Percentiles rank a stretch among this genome's conserved stretches.
Evolutionary conservation across 2,888 invertebrate genomes (phyloP).

Genomic region (Rhingia campestris): DNA sequence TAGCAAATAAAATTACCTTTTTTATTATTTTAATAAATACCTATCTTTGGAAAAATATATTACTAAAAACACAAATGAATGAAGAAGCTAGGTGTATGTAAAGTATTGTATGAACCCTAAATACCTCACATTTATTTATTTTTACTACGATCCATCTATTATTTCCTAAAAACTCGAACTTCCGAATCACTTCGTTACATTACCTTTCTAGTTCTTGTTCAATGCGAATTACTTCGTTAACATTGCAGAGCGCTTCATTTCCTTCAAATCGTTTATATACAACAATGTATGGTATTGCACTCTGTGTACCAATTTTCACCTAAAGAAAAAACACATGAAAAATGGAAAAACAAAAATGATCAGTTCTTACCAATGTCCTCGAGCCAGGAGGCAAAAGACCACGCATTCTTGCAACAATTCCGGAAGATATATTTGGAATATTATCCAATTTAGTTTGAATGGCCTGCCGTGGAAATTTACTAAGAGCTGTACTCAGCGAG

Average conservation of each 20-base stretch:
- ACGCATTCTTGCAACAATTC: slow-evolving; percentile 85
- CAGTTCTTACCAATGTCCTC: slow-evolving; percentile 80
- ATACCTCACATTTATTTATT: too few species aligned
- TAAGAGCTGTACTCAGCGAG: slow-evolving; percentile 84
- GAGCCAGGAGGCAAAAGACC: slow-evolving; percentile 84
- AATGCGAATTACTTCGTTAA: slow-evolving; percentile 88
- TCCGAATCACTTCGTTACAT: too few species aligned
- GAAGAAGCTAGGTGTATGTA: too few species aligned
- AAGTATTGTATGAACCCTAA: too few species aligned
- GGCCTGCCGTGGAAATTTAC: slow-evolving; percentile 85
- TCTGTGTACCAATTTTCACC: slow-evolving; percentile 82
- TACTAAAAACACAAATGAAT: too few species aligned
- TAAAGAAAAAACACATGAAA: slow-evolving; percentile 49
- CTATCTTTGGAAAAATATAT: too few species aligned
- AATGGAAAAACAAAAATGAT: not conserved
- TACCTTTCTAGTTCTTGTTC: slow-evolving; percentile 85
- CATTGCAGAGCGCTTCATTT: slow-evolving; percentile 86
- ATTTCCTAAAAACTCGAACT: too few species aligned
- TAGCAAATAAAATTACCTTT: too few species aligned
- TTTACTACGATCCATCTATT: too few species aligned
- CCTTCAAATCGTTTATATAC: slow-evolving; percentile 87
- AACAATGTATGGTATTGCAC: slow-evolving; percentile 84
- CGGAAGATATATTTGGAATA: slow-evolving; percentile 84
- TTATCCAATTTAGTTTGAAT: slow-evolving; percentile 85
- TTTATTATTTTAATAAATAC: too few species aligned